Conservation (phyloP, 1,140 invertebrate species). For the Campoletis sonorensis region DNA sequence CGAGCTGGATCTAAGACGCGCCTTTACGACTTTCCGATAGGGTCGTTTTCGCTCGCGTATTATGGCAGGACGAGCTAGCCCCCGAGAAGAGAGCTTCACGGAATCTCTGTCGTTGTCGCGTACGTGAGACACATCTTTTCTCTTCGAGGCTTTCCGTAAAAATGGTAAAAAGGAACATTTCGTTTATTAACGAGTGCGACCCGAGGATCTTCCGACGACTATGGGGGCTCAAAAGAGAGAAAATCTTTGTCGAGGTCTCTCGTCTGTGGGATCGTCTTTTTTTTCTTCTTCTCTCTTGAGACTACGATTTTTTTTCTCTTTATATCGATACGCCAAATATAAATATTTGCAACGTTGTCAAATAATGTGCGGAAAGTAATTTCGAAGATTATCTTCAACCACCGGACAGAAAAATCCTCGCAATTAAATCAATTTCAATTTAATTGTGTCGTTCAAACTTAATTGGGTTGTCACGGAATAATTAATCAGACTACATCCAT, state of each 20-base stretch:
- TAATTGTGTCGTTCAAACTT: no score
- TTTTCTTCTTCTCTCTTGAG: background rate
- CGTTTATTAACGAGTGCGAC: slow-evolving; percentile 44
- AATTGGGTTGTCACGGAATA: no score
- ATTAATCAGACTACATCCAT: no score
- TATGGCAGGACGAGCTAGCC: slow-evolving; percentile 7
- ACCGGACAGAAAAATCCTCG: no score
- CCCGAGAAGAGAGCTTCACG: slow-evolving; percentile 17
- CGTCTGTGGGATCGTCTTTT: background rate
- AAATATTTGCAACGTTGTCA: background rate
- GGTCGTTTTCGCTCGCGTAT: slow-evolving; percentile 60
- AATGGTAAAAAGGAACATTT: slow-evolving; percentile 46
- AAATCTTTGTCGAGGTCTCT: background rate
- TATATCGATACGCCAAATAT: background rate
- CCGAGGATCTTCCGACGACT: slow-evolving; percentile 26
- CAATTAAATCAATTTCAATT: no score
- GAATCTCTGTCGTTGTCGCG: slow-evolving; percentile 38
- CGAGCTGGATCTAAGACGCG: slow-evolving; percentile 70
- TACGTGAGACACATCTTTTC: slow-evolving; percentile 41
- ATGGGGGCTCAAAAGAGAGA: background rate
- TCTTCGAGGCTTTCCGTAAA: slow-evolving; percentile 4
- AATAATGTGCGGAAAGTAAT: background rate
- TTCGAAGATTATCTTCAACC: no score
- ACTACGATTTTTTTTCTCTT: background rate
- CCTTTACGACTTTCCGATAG: slow-evolving; percentile 77